Percentiles rank a stretch among this genome's conserved stretches.
These are phyloP conservation scores for Chydorus sphaericus DNA, from an alignment of 2,888 invertebrate species.

Conservation along the genomic window DNA sequence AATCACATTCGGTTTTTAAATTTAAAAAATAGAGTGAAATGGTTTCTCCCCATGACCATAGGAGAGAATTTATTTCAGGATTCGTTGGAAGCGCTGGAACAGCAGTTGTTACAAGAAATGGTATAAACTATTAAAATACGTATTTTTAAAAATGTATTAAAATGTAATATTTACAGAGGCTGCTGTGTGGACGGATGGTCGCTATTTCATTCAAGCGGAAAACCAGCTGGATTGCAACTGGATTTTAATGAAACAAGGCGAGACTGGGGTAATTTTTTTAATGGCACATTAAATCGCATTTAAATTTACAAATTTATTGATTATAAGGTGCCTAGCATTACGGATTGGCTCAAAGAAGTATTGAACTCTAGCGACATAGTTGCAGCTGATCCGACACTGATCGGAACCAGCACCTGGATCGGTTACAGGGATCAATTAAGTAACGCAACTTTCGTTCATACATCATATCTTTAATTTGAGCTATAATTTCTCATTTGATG, in stretches of 20 bases:
- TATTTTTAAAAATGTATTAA: too few relatives aligned
- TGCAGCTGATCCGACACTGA: constrained; percentile 57
- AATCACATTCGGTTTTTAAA: neutral
- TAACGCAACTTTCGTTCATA: constrained; percentile 21
- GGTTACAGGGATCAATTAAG: constrained; percentile 39
- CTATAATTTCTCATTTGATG: neutral
- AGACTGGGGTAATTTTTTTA: neutral
- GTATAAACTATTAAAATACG: too few relatives aligned
- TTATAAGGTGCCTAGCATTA: constrained; percentile 13
- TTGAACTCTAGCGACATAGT: constrained; percentile 39
- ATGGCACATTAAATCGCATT: neutral
- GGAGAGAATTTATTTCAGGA: constrained; percentile 62
- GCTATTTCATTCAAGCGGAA: constrained; percentile 75
- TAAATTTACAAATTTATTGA: neutral
- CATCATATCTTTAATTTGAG: constrained; percentile 24
- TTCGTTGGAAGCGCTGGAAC: constrained; percentile 63
- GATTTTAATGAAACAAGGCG: constrained; percentile 66
- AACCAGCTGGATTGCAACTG: constrained; percentile 71
- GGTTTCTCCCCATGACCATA: constrained; percentile 55
- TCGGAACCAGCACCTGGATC: constrained; percentile 52
- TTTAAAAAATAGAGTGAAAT: constrained; percentile 48
- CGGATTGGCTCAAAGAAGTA: constrained; percentile 41
- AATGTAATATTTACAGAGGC: too few relatives aligned
- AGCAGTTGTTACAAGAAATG: constrained; percentile 43
- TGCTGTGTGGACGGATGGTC: constrained; percentile 80